Percentiles rank a stretch among this genome's conserved stretches.
Conservation (phyloP, 2,113 vertebrate species). For the Climacteris rufus region DNA sequence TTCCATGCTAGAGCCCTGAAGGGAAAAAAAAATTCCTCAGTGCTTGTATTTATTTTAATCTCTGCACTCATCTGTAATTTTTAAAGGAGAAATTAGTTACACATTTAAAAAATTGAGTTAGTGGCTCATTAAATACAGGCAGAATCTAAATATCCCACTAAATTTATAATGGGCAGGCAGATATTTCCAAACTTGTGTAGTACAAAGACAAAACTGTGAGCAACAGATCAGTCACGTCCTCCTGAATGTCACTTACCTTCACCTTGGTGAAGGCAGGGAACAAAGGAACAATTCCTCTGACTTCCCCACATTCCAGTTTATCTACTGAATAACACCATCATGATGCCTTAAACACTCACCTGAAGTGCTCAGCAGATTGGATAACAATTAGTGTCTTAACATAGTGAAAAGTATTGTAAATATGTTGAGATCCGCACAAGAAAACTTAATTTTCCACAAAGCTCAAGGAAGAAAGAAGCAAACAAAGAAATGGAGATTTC, state of each 20-base stretch:
- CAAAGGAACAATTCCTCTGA: neutral
- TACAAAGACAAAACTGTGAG: neutral
- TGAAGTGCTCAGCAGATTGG: neutral
- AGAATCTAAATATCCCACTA: neutral
- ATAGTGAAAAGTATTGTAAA: neutral
- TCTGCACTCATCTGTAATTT: neutral
- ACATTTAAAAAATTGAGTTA: neutral
- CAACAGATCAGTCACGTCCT: neutral
- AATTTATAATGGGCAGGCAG: neutral
- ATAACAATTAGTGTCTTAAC: neutral
- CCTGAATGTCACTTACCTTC: neutral
- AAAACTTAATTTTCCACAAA: neutral
- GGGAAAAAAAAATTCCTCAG: neutral
- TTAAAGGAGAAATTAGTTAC: neutral
- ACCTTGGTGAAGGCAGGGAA: neutral
- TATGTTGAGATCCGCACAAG: neutral
- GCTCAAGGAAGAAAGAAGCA: neutral
- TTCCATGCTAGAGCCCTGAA: neutral
- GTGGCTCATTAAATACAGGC: neutral
- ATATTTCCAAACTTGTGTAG: neutral
- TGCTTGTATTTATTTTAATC: conserved; percentile 31
- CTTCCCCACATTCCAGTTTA: neutral
- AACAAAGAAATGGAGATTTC: neutral
- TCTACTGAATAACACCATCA: neutral
- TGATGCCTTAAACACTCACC: neutral